Conservation (phyloP, 2,888 invertebrate genomes). For the Latrodectus elegans region DNA sequence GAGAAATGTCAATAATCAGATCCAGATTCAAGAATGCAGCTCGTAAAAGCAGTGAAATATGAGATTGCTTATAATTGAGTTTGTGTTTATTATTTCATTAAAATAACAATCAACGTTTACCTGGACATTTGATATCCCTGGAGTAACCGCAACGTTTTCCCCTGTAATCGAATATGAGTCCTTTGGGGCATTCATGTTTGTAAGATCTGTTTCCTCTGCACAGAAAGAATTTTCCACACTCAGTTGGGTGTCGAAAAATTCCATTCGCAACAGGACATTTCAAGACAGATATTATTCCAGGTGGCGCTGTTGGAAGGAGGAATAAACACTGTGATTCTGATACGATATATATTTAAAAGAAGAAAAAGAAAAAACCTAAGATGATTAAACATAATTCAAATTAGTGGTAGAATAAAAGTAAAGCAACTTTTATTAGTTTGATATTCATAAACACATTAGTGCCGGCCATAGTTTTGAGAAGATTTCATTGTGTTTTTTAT, state of each 20-base stretch:
- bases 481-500: neutral
- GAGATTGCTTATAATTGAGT: too few species aligned
- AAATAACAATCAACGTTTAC: neutral
- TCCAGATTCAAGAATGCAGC: too few species aligned
- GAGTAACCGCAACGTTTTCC: slow-evolving; percentile 40
- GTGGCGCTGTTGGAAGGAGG: neutral
- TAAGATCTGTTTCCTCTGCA: slow-evolving; percentile 83
- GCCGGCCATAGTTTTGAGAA: neutral
- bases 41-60: too few species aligned
- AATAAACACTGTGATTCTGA: too few species aligned
- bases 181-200: slow-evolving; percentile 51
- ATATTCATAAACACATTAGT: neutral
- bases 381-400: neutral
- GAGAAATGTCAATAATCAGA: too few species aligned
- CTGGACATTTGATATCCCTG: slow-evolving; percentile 42
- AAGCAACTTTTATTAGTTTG: neutral
- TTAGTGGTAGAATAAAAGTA: neutral
- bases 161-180: slow-evolving; percentile 46
- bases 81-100: too few species aligned
- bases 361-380: neutral
- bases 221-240: slow-evolving; percentile 28
- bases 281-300: slow-evolving; percentile 14
- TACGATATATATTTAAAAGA: too few species aligned
- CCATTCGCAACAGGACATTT: slow-evolving; percentile 15
- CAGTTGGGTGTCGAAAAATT: slow-evolving; percentile 47